Evolutionary conservation across 2,797 vertebrate genomes (phyloP), one percentile per base, ranked within the genome.

Genomic region (Neoniphon sammara): DNA sequence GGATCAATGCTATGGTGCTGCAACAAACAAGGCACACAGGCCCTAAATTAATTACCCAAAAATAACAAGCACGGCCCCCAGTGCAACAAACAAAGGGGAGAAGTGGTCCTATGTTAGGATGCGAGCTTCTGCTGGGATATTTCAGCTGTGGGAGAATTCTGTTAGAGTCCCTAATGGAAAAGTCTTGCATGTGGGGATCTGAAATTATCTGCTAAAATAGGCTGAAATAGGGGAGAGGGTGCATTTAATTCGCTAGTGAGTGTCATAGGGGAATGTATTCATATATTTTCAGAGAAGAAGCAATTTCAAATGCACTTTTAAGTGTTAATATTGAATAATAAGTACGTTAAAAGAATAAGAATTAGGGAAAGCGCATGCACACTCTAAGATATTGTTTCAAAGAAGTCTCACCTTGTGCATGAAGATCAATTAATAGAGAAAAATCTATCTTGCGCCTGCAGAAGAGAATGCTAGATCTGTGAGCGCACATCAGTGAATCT

Each of bases 1-100:
- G 78, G 92, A 93, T 92, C 91, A 88, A 86, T 92, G 83, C 78
- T 81, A 80, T 80, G 67, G 65, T 76, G 70, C 52, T 73, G 75
- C 77, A 93, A 85, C 87, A 90, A 90, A 88, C 67, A 30, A 90
- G 85, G 62, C 77, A 69, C 57, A 44, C 50, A 63, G 81, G 65
- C 81, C 87, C 75, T 78, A 83, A 91, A 93, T 92, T 85, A 90
- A 93, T 93, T 88, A 88, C 64, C 21, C 54, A 86, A 91, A 90
- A 77, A 85, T 78, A 81, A 84, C 72, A 86, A 86, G 83, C 25
- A 0, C 15, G 64, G 71, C 53, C 74, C 62, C 66, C 65, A 55
- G 70, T 85, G 84, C 57, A 80, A 73, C 53, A 59, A 78, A 83
- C 75, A 90, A 78, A 84, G 46, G 42, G 25, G 39, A 80, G 64